Conservation (phyloP, 2,888 invertebrate genomes). For the Quadroppia sp. region DNA sequence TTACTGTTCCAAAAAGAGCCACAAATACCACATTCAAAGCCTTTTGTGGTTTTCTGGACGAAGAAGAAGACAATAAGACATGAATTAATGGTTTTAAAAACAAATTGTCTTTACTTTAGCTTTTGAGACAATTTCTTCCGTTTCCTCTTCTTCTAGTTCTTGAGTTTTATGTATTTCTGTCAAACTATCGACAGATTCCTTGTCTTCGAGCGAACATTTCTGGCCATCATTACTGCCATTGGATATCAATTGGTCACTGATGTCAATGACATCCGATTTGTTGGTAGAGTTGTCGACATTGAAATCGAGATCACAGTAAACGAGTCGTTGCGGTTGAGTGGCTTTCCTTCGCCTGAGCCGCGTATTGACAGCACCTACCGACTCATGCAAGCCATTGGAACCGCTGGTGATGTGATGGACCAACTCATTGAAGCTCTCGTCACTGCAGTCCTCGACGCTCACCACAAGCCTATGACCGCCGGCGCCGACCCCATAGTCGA, state of each 20-base stretch:
- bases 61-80: too few relatives aligned
- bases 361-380: slow-evolving; percentile 50
- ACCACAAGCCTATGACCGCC: not conserved
- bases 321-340: slow-evolving; percentile 33
- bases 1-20: slow-evolving; percentile 26
- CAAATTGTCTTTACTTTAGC: not conserved
- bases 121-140: not conserved
- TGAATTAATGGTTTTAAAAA: too few relatives aligned
- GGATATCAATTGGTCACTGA: not conserved
- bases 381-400: not conserved
- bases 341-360: slow-evolving; percentile 45
- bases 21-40: slow-evolving; percentile 30
- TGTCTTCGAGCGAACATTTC: not conserved
- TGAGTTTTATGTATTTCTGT: not conserved
- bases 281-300: not conserved
- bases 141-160: not conserved
- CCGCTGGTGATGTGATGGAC: slow-evolving; percentile 13
- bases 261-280: not conserved
- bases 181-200: not conserved
- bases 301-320: slow-evolving; percentile 34
- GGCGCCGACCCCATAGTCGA: not conserved
- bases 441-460: slow-evolving; percentile 1
- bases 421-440: slow-evolving; percentile 19
- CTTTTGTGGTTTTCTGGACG: slow-evolving; percentile 1
- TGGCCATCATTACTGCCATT: not conserved